Evolutionary conservation across 2,797 vertebrate species (phyloP), one percentile per base, ranked within the genome.

Genomic region (Rhabdophis nuchalis): DNA sequence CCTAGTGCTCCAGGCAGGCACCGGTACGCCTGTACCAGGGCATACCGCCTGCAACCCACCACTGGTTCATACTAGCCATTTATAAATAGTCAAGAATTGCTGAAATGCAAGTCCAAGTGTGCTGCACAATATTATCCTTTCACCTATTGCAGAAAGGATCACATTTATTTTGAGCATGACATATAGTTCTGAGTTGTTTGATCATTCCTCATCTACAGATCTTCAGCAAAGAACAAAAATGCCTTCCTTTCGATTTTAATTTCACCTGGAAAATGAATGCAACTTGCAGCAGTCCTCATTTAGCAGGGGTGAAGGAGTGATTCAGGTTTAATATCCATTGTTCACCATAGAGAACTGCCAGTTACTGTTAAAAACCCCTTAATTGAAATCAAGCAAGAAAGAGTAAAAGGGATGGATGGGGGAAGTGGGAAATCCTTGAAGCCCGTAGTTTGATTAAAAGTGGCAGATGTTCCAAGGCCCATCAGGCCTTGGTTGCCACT

Each of bases 401-500:
- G 58, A 93, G 41, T 36, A 90, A 93, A 41, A 92, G 52, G 56
- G 14, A 93, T 7, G 91, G 72, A 41, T 91, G 41, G 12, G 46
- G 64, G 72, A 87, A 88, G 72, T 56, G 92, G 23, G 64, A 91
- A 94, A 94, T 87, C 6, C 3, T 61, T 90, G 58, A 93, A 52
- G 88, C 72, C 57, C 64, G 87, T 90, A 93, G 60, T 16, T 82
- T 92, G 27, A 11, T 10, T 90, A 32, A 8, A 93, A 96, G 86
- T 93, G 93, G 86, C 68, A 54, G 90, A 94, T 91, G 90, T 94
- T 95, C 90, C 89, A 93, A 95, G 94, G 93, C 94, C 93, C 93
- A 91, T 95, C 95, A 92, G 88, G 92, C 46, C 93, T 93, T 96
- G 95, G 64, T 87, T 95, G 91, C 93, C 92, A 90, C 91, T 86